Conservation (phyloP, 1,140 invertebrate species). For the Uloborus diversus region DNA sequence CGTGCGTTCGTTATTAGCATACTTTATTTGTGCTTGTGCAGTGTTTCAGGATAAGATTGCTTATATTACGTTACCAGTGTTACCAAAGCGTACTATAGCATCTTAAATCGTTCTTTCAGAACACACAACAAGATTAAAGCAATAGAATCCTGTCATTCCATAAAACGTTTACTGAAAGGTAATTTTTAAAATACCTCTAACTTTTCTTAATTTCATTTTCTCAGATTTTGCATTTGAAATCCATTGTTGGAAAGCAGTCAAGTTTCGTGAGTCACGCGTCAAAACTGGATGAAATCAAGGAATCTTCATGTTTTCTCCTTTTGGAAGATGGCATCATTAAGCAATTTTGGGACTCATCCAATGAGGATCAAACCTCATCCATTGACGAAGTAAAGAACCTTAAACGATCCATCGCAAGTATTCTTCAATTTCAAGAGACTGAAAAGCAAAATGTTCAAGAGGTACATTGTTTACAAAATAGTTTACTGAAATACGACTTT, state of each 20-base stretch:
- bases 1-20: too few relatives aligned
- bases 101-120: too few relatives aligned
- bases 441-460: neutral
- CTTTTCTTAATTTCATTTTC: neutral
- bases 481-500: neutral
- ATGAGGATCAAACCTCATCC: neutral
- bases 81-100: too few relatives aligned
- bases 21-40: too few relatives aligned
- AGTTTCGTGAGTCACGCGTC: neutral
- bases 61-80: too few relatives aligned
- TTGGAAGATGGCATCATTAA: neutral
- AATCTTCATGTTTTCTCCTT: neutral
- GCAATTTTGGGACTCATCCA: conserved; percentile 6
- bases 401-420: conserved; percentile 16
- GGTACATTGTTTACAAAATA: neutral
- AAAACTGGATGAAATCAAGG: neutral
- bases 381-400: conserved; percentile 18
- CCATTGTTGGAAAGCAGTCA: neutral
- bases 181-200: too few relatives aligned
- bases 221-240: neutral
- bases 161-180: too few relatives aligned
- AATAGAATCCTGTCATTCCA: too few relatives aligned
- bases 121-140: too few relatives aligned
- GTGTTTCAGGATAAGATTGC: too few relatives aligned
- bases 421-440: neutral